These are phyloP conservation scores for Gastrophysa polygoni DNA, from an alignment of 2,888 invertebrate genomes.

Conservation along the genomic window DNA sequence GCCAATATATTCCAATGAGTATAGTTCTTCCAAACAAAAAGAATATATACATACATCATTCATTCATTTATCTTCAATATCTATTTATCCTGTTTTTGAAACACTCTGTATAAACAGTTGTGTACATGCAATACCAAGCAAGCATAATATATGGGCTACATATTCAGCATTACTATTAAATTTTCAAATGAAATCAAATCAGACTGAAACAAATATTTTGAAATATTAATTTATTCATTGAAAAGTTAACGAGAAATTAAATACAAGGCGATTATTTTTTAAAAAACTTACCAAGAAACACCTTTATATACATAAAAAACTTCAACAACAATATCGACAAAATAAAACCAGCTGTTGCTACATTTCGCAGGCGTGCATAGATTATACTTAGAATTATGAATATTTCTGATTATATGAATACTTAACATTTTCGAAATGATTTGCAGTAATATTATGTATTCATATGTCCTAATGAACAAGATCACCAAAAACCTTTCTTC, in stretches of 20 bases:
- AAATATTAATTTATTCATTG: slow-evolving; percentile 11
- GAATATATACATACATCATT: too few species aligned
- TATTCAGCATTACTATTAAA: too few species aligned
- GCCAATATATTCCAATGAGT: too few species aligned
- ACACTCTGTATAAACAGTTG: too few species aligned
- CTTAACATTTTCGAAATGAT: neutral
- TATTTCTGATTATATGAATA: neutral
- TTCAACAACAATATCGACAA: slow-evolving; percentile 14
- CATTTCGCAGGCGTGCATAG: slow-evolving; percentile 21
- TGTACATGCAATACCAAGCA: too few species aligned
- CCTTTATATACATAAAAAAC: slow-evolving; percentile 14
- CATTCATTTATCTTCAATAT: too few species aligned
- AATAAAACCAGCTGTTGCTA: slow-evolving; percentile 22
- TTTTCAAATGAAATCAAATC: too few species aligned
- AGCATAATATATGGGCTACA: neutral
- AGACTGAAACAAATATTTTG: neutral
- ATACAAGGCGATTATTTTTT: slow-evolving; percentile 14
- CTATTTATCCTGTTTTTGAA: too few species aligned
- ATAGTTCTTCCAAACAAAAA: too few species aligned
- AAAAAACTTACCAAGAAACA: slow-evolving; percentile 12
- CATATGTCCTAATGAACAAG: neutral
- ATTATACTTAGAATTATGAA: slow-evolving; percentile 14
- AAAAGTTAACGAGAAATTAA: slow-evolving; percentile 8
- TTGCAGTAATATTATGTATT: neutral
- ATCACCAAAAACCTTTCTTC: neutral